Conservation (phyloP, 2,888 invertebrate species). For the Sericinus montela region DNA sequence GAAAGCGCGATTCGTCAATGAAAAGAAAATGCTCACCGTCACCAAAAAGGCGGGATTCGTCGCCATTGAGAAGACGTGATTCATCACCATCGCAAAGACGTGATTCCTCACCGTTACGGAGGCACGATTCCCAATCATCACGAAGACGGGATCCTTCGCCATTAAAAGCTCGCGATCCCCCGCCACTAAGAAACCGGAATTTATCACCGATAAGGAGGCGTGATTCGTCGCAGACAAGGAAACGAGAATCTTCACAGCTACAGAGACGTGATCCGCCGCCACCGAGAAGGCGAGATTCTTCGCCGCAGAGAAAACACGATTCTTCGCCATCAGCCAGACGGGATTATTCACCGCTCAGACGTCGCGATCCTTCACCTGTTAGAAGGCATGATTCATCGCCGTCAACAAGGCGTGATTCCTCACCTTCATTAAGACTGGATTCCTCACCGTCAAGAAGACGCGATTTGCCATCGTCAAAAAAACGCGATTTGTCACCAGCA, state of each 20-base stretch:
- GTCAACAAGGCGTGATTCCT: neutral
- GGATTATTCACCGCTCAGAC: constrained; percentile 19
- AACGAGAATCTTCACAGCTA: constrained; percentile 4
- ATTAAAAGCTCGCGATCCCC: neutral
- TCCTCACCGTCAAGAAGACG: neutral
- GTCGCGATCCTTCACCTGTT: neutral
- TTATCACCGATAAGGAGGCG: neutral
- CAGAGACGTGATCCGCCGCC: neutral
- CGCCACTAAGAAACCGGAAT: constrained; percentile 10
- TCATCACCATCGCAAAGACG: constrained; percentile 14
- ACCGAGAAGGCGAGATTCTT: constrained; percentile 10
- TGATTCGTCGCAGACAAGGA: constrained; percentile 3
- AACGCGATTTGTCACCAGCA: constrained; percentile 7
- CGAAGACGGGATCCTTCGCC: constrained; percentile 8
- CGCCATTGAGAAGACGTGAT: constrained; percentile 1
- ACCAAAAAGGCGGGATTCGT: constrained; percentile 4
- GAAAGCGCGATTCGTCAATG: constrained; percentile 8
- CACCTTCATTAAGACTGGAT: neutral
- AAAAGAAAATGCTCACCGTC: no score
- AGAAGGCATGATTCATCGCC: neutral
- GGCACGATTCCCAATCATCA: constrained; percentile 12
- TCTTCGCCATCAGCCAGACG: constrained; percentile 24
- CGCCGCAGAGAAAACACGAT: neutral
- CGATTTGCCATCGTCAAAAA: neutral
- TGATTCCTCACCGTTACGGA: neutral